Evolutionary conservation across 2,888 invertebrate genomes (phyloP).

Genomic region (Tenthredo notha): DNA sequence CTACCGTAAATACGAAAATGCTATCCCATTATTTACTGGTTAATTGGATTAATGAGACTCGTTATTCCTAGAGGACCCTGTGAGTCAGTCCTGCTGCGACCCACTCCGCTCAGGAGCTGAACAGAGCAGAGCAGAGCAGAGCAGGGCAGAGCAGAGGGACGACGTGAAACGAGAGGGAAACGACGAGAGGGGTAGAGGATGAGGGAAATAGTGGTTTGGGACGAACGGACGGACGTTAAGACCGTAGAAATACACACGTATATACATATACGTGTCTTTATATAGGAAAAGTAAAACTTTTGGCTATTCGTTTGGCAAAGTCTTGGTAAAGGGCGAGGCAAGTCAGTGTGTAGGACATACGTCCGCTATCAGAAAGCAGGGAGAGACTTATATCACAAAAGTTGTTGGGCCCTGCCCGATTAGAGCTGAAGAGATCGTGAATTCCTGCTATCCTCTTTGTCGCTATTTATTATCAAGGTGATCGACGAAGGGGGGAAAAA

Average conservation of each 20-base stretch:
- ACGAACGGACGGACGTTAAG: slow-evolving; percentile 58
- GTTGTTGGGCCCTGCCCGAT: not conserved
- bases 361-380: slow-evolving; percentile 1
- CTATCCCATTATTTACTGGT: slow-evolving; percentile 79
- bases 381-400: slow-evolving; percentile 43
- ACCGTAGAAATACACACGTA: slow-evolving; percentile 54
- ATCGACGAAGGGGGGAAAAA: not conserved
- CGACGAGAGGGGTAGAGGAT: slow-evolving; percentile 54
- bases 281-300: slow-evolving; percentile 17
- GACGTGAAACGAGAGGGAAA: slow-evolving; percentile 57
- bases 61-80: slow-evolving; percentile 72
- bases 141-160: not conserved
- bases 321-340: not conserved
- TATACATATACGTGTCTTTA: not conserved
- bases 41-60: slow-evolving; percentile 79
- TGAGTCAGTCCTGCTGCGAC: slow-evolving; percentile 52
- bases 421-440: slow-evolving; percentile 25
- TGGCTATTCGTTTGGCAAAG: slow-evolving; percentile 11
- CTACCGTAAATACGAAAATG: slow-evolving; percentile 78
- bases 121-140: not conserved
- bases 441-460: not conserved
- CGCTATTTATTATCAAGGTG: slow-evolving; percentile 18
- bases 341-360: slow-evolving; percentile 21
- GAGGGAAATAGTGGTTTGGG: slow-evolving; percentile 23
- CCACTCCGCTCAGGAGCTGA: slow-evolving; percentile 18